Percentiles rank a stretch among this genome's conserved stretches.
These are phyloP conservation scores for Microcebus jonahi DNA, from an alignment of 2,113 vertebrate species.

Conservation along the genomic window DNA sequence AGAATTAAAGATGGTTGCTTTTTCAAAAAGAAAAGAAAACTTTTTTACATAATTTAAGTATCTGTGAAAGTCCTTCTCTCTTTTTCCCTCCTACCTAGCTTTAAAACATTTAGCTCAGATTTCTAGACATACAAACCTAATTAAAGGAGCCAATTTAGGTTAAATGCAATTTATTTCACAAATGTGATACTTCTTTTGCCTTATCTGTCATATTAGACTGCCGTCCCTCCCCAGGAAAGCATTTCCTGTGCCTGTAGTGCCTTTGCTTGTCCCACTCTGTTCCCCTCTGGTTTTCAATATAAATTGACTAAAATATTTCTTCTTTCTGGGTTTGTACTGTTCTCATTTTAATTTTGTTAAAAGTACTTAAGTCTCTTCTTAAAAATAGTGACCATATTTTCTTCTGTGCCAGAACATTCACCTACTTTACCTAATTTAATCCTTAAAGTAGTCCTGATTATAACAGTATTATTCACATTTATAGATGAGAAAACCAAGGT, in stretches of 20 bases:
- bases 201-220: background rate
- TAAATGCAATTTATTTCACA: background rate
- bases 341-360: conserved; percentile 36
- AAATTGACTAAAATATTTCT: background rate
- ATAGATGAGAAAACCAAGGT: background rate
- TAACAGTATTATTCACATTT: background rate
- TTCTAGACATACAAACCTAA: background rate
- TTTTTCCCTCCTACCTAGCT: background rate
- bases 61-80: background rate
- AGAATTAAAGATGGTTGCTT: background rate
- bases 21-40: background rate
- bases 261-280: background rate
- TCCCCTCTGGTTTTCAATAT: background rate
- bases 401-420: background rate
- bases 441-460: background rate
- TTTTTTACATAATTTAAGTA: conserved; percentile 2
- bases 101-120: conserved; percentile 21
- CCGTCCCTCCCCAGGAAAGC: background rate
- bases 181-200: background rate
- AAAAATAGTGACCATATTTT: background rate
- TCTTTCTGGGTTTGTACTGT: background rate
- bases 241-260: background rate
- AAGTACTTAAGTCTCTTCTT: background rate
- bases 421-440: conserved; percentile 3
- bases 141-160: conserved; percentile 3